Conservation (phyloP, 2,888 invertebrate genomes). For the Luperina nickerlii region DNA sequence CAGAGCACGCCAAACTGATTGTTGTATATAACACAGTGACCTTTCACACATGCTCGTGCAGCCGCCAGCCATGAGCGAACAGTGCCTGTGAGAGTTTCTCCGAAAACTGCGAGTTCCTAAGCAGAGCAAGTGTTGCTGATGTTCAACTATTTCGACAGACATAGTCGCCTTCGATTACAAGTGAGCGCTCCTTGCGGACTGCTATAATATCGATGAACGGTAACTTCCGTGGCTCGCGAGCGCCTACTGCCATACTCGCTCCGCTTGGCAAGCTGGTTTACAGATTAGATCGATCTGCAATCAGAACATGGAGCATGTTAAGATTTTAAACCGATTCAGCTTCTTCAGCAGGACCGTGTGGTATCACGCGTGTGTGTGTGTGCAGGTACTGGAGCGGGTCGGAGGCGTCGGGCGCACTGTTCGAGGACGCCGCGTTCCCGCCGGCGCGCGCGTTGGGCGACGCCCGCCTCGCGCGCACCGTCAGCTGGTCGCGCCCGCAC, state of each 20-base stretch:
- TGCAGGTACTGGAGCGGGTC: conserved; percentile 72
- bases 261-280: not conserved
- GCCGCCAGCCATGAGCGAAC: not conserved
- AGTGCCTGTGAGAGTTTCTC: not conserved
- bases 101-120: not conserved
- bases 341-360: not conserved
- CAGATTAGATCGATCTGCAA: not conserved
- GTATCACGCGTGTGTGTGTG: conserved; percentile 4
- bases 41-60: conserved; percentile 6
- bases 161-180: not conserved
- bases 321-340: not conserved
- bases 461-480: conserved; percentile 87
- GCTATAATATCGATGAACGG: not conserved
- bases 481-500: conserved; percentile 92
- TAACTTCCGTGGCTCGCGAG: not conserved
- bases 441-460: conserved; percentile 79
- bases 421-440: conserved; percentile 79
- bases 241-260: not conserved
- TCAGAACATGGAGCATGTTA: not conserved
- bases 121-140: not conserved
- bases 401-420: conserved; percentile 82
- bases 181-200: not conserved
- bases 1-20: conserved; percentile 17
- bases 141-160: not conserved
- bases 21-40: conserved; percentile 23